phyloP scores from a whole-genome alignment of 2,113 vertebrate genomes.

The Xiphophorus couchianus region DNA sequence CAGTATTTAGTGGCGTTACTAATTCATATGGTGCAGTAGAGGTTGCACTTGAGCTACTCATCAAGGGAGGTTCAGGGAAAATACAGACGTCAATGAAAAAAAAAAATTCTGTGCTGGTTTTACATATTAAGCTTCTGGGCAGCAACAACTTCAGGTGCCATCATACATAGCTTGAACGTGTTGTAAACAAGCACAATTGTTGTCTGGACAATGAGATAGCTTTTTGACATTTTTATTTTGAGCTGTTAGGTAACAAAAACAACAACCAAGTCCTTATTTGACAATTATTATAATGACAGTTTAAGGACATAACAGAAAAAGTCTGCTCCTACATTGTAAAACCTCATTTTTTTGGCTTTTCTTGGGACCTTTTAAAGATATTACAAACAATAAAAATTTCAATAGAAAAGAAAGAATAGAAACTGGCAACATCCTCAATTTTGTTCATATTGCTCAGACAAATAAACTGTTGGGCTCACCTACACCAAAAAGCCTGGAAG shows the following conservation, averaged over 20 bases:
- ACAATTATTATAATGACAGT: too few relatives aligned
- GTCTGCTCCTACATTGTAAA: too few relatives aligned
- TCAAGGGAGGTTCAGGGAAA: constrained; percentile 45
- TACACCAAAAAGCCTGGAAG: too few relatives aligned
- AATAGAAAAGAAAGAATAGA: too few relatives aligned
- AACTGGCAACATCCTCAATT: too few relatives aligned
- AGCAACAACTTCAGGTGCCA: neutral
- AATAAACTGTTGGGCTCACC: too few relatives aligned
- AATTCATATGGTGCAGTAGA: constrained; percentile 69
- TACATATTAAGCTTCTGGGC: constrained; percentile 11
- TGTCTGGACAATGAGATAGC: neutral
- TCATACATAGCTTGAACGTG: neutral
- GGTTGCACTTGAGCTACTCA: constrained; percentile 52
- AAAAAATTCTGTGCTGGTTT: constrained; percentile 11
- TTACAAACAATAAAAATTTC: too few relatives aligned
- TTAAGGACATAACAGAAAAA: too few relatives aligned
- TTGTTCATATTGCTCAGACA: too few relatives aligned
- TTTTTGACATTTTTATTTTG: neutral
- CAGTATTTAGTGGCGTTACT: constrained; percentile 70
- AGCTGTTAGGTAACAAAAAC: neutral
- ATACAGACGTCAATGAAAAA: constrained; percentile 45
- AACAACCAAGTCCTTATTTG: neutral
- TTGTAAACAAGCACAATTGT: neutral
- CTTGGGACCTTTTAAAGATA: too few relatives aligned
- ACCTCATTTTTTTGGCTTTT: too few relatives aligned